A percentile compares a stretch with the other conserved stretches of the same genome.
Conservation (phyloP, 2,797 vertebrate species). For the Manis crassicaudata region DNA sequence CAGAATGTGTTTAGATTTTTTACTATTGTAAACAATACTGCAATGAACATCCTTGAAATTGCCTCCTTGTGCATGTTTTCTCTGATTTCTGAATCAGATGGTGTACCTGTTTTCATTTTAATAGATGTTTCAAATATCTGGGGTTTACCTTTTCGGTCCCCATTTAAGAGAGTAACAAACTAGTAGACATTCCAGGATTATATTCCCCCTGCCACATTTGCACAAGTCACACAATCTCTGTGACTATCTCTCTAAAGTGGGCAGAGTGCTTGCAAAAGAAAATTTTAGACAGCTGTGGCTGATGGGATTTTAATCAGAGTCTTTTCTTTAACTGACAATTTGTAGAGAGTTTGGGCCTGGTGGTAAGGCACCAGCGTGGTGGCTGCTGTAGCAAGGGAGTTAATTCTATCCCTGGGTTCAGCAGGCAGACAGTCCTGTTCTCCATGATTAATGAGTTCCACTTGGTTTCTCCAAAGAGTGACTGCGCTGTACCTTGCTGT, state of each 20-base stretch:
- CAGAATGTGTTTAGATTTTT: background rate
- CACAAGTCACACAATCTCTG: background rate
- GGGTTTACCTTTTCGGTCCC: background rate
- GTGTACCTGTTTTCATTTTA: background rate
- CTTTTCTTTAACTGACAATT: background rate
- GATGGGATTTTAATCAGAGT: conserved; percentile 4
- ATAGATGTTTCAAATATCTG: background rate
- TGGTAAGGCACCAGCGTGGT: background rate
- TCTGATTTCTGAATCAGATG: background rate
- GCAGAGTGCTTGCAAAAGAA: background rate
- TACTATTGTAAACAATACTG: background rate
- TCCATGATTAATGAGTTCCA: conserved; percentile 79
- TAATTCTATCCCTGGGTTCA: conserved; percentile 33
- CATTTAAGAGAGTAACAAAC: background rate
- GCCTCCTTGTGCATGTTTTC: background rate
- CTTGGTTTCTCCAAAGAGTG: conserved; percentile 77
- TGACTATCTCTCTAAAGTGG: background rate
- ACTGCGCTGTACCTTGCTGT: conserved; percentile 69
- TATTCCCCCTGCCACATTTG: background rate
- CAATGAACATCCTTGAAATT: background rate
- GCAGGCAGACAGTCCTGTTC: conserved; percentile 50
- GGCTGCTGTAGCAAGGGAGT: background rate
- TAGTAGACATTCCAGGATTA: background rate
- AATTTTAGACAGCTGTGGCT: background rate
- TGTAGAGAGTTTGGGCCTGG: background rate